These are phyloP conservation scores for Peucedramus taeniatus DNA, from an alignment of 2,113 vertebrate genomes.

Conservation along the genomic window DNA sequence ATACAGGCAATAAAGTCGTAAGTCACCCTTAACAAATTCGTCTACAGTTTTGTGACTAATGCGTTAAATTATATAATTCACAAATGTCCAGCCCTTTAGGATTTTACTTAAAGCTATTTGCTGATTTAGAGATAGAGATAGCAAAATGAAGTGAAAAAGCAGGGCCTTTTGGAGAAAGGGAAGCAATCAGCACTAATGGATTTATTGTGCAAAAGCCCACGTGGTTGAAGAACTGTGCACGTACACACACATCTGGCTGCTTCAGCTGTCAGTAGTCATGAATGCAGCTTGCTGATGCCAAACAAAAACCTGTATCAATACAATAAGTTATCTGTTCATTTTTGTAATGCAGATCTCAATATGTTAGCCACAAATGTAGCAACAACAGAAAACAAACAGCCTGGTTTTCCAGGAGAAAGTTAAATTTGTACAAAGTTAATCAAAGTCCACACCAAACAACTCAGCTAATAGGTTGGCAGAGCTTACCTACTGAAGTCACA, in stretches of 20 bases:
- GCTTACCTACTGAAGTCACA: neutral
- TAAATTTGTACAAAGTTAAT: neutral
- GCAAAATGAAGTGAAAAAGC: conserved; percentile 12
- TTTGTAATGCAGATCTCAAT: neutral
- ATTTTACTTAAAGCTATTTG: conserved; percentile 16
- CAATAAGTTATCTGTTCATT: neutral
- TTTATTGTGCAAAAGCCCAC: conserved; percentile 2
- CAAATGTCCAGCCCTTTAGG: neutral
- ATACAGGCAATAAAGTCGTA: neutral
- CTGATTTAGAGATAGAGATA: neutral
- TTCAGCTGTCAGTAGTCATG: neutral
- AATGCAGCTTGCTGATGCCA: neutral
- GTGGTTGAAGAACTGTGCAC: neutral
- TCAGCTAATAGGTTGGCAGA: neutral
- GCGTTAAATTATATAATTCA: conserved; percentile 1
- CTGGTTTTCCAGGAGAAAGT: neutral
- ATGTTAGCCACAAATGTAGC: neutral
- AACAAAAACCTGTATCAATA: neutral
- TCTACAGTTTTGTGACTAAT: conserved; percentile 9
- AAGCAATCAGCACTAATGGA: conserved; percentile 26
- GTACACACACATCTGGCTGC: conserved; percentile 28
- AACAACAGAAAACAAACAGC: neutral
- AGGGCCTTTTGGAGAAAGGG: neutral
- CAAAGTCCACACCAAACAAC: neutral
- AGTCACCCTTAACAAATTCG: conserved; percentile 22